A percentile compares a stretch with the other conserved stretches of the same genome.
Evolutionary conservation across 2,113 vertebrate genomes (phyloP).

Genomic region (Sitta europaea): DNA sequence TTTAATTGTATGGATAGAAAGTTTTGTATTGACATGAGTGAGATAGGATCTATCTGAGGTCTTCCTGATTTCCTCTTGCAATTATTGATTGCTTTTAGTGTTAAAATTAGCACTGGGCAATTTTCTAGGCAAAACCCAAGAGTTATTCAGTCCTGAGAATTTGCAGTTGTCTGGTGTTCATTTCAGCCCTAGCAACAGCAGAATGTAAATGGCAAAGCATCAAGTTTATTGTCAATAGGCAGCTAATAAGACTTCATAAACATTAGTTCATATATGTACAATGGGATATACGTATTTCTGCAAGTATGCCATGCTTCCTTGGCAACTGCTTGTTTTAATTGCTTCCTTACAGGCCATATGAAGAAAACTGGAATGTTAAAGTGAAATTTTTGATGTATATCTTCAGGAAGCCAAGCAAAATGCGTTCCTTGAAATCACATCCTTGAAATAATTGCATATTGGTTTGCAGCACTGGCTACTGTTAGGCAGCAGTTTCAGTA

Average conservation of each 20-base stretch:
- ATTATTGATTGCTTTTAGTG: background rate
- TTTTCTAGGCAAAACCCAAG: background rate
- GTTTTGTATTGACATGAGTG: background rate
- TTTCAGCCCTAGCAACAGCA: background rate
- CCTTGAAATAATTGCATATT: background rate
- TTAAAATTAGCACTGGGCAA: background rate
- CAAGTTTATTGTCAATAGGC: background rate
- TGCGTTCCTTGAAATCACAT: background rate
- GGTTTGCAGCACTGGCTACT: background rate
- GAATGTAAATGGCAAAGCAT: background rate
- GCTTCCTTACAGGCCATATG: background rate
- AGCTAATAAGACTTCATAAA: background rate
- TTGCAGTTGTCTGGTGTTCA: background rate
- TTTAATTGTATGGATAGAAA: background rate
- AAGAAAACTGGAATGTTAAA: background rate
- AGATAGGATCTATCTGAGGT: background rate
- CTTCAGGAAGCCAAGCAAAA: background rate
- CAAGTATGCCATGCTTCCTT: background rate
- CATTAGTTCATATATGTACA: background rate
- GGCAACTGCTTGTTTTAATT: background rate
- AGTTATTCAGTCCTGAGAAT: background rate
- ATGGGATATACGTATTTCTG: background rate
- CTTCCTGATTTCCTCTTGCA: background rate
- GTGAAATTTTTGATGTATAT: background rate
- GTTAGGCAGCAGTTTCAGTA: background rate